phyloP scores from a whole-genome alignment of 2,113 vertebrate genomes.

The Mystacornis crossleyi region DNA sequence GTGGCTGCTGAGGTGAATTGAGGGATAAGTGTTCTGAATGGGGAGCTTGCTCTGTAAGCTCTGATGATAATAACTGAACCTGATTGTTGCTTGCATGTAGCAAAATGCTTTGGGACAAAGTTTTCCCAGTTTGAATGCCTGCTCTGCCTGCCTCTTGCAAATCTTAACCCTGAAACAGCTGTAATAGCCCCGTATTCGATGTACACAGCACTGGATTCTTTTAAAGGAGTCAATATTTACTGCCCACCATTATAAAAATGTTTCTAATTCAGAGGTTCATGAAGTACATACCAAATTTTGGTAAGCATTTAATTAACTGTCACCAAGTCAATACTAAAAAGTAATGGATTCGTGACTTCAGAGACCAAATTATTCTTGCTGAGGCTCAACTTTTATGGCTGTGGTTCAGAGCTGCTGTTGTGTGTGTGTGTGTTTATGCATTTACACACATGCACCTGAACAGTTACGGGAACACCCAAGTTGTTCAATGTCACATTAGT shows the following conservation, averaged over 20 bases:
- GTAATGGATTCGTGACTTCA: background rate
- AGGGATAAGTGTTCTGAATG: background rate
- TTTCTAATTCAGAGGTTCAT: background rate
- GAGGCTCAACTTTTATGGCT: background rate
- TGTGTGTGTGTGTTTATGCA: background rate
- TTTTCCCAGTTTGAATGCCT: background rate
- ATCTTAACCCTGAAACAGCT: background rate
- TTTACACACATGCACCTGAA: fast-evolving
- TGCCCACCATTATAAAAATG: background rate
- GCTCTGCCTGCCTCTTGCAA: background rate
- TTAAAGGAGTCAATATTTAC: background rate
- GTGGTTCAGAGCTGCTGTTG: background rate
- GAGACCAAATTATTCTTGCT: background rate
- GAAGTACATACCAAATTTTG: background rate
- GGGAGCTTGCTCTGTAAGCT: background rate
- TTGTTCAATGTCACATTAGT: background rate
- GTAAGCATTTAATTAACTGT: background rate
- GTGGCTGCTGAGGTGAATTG: background rate
- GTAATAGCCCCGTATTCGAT: background rate
- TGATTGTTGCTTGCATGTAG: background rate
- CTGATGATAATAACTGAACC: background rate
- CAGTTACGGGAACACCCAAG: background rate
- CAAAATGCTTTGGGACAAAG: background rate
- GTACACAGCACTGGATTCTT: background rate
- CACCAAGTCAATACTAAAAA: background rate